These are phyloP conservation scores for Polydrusus tereticollis DNA, from an alignment of 2,888 invertebrate genomes.

Conservation along the genomic window DNA sequence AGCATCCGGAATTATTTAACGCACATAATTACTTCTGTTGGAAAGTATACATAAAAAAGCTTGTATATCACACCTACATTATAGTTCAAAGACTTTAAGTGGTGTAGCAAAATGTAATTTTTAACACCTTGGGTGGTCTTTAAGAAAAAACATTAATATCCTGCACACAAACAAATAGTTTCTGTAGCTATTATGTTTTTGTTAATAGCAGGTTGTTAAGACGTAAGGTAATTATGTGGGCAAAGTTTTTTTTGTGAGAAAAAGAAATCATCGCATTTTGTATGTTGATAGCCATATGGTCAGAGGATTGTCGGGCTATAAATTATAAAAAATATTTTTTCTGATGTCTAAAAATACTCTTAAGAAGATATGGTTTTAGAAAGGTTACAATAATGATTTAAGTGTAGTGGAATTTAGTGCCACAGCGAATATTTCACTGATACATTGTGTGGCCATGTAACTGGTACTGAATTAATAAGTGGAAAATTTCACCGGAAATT, in stretches of 20 bases:
- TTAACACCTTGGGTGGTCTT: conserved; percentile 22
- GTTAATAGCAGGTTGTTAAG: neutral
- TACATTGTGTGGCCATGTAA: too few relatives aligned
- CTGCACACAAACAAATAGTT: neutral
- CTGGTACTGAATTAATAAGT: too few relatives aligned
- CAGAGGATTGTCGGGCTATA: neutral
- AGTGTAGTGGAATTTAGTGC: too few relatives aligned
- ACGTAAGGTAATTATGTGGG: neutral
- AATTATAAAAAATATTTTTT: too few relatives aligned
- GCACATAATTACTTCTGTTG: neutral
- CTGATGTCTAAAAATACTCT: too few relatives aligned
- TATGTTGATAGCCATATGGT: neutral
- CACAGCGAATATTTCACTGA: too few relatives aligned
- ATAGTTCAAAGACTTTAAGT: conserved; percentile 2
- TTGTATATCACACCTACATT: conserved; percentile 8
- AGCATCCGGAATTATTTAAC: neutral
- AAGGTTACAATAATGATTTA: too few relatives aligned
- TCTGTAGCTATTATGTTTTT: neutral
- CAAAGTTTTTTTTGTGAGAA: neutral
- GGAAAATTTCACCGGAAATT: too few relatives aligned
- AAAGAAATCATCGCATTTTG: neutral
- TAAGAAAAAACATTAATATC: conserved; percentile 8
- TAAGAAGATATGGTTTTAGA: too few relatives aligned
- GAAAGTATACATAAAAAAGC: neutral
- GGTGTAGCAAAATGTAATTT: conserved; percentile 18